Evolutionary conservation across 2,797 vertebrate genomes (phyloP).

Genomic region (Betta splendens): DNA sequence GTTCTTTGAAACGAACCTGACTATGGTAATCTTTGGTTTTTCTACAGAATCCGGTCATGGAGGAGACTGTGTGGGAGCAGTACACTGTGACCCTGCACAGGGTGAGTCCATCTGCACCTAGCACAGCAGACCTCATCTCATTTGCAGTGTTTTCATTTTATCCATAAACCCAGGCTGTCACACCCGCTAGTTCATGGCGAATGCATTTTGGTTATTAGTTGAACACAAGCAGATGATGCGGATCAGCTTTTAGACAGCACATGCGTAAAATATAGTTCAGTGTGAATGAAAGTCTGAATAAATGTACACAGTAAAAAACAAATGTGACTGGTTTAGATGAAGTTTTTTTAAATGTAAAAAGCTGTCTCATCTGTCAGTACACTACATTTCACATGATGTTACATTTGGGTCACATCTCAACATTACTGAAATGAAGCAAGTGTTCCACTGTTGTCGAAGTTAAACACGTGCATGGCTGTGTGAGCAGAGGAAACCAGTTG

Average conservation of each 20-base stretch:
- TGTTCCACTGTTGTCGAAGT: background rate
- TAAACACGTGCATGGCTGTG: conserved; percentile 23
- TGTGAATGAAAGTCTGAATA: background rate
- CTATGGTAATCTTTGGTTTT: conserved; percentile 50
- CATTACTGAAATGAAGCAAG: background rate
- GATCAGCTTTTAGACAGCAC: background rate
- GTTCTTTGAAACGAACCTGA: conserved; percentile 48
- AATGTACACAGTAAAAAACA: background rate
- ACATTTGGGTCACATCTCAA: background rate
- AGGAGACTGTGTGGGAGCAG: conserved; percentile 97
- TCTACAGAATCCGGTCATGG: conserved; percentile 91
- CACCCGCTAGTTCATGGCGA: background rate
- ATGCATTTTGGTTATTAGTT: conserved; percentile 21
- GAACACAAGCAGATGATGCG: background rate
- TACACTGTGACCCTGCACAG: conserved; percentile 96
- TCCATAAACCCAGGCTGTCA: background rate
- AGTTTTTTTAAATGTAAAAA: no score
- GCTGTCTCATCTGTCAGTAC: background rate
- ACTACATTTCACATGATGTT: background rate
- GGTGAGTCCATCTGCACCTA: conserved; percentile 77
- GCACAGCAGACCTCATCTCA: conserved; percentile 4
- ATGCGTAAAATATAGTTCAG: background rate
- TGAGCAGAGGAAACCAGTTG: conserved; percentile 28
- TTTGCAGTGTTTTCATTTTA: conserved; percentile 15
- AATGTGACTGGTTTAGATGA: background rate